Percentiles rank a stretch among this genome's conserved stretches.
phyloP scores from a whole-genome alignment of 2,113 vertebrate genomes.

The Telmatochromis sp. region DNA sequence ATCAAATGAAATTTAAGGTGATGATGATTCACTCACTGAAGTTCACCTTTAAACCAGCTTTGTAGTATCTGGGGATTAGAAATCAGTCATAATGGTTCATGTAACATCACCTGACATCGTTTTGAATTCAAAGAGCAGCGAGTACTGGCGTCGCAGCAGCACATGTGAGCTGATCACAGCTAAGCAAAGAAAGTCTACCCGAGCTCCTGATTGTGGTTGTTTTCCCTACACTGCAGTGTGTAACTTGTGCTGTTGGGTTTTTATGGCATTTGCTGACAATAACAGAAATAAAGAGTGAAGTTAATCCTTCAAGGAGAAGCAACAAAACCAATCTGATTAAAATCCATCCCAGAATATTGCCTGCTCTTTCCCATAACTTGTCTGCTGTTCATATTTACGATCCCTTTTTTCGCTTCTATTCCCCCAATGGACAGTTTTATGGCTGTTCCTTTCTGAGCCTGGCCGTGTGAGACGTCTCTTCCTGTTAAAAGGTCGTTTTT shows the following conservation, averaged over 20 bases:
- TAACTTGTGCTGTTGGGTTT: not conserved
- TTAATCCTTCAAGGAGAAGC: not conserved
- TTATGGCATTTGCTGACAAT: not conserved
- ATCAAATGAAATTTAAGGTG: not conserved
- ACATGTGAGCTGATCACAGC: not conserved
- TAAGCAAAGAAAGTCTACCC: not conserved
- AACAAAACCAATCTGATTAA: not conserved
- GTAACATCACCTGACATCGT: not conserved
- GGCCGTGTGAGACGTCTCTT: not conserved
- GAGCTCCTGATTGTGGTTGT: not conserved
- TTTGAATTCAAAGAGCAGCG: not conserved
- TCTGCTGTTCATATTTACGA: not conserved
- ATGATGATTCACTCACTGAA: not conserved
- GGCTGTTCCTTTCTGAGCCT: not conserved
- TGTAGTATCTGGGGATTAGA: not conserved
- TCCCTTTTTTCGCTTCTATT: not conserved
- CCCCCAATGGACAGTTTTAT: rapidly evolving
- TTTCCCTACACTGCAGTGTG: not conserved
- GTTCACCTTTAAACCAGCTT: not conserved
- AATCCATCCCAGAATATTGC: not conserved
- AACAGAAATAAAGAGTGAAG: not conserved
- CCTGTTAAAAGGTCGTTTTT: not conserved
- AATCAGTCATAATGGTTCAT: not conserved
- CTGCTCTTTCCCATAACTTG: not conserved
- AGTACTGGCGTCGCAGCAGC: rapidly evolving